Base-by-base conservation (phyloP, 92 coral and sea anemone genomes). In the Metridium senile region DNA sequence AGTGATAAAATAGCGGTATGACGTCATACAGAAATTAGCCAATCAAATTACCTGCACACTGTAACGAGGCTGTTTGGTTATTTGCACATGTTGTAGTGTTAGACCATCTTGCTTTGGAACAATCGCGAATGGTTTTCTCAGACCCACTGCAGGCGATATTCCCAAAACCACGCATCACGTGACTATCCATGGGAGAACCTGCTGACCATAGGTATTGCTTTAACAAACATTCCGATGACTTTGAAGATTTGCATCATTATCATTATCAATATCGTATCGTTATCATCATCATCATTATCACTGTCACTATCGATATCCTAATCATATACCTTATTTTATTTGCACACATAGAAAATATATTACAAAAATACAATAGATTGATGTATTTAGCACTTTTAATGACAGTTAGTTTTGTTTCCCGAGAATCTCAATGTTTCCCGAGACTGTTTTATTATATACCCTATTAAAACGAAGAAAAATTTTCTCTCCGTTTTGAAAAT, bases 11-110 rank as follows among this genome's bases (percentile, higher is more conserved):
- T n/a, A n/a, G n/a, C n/a, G n/a, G n/a, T n/a, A n/a, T n/a, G n/a
- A n/a, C n/a, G 23, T 54, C 61, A 54, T 26, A 58, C 17, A 26
- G 28, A 21, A 58, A 58, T 26, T 23, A 58, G 65, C 65, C 65
- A 58, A 58, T 58, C 65, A 58, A 19, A 78, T 47, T 71, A 91
- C 97, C 97, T 82, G 85, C 21, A 43, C 97, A 91, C 0, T 26
- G 23, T 2, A 88, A 33, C 22, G 85, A 70, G 58, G 86, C 86
- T 9, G 87, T 58, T 29, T 69, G 29, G 73, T 82, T 80, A 46
- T 71, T 79, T 7, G 82, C 28, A 63, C 97, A 91, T 25, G 66
- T 19, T 11, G 66, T 45, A 25, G 20, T 19, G 57, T 62, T 75
- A 23, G 89, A 65, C 79, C 87, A 81, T 35, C 23, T 52, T 1